Evolutionary conservation across 2,888 invertebrate species (phyloP).

Genomic region (Arge pagana): DNA sequence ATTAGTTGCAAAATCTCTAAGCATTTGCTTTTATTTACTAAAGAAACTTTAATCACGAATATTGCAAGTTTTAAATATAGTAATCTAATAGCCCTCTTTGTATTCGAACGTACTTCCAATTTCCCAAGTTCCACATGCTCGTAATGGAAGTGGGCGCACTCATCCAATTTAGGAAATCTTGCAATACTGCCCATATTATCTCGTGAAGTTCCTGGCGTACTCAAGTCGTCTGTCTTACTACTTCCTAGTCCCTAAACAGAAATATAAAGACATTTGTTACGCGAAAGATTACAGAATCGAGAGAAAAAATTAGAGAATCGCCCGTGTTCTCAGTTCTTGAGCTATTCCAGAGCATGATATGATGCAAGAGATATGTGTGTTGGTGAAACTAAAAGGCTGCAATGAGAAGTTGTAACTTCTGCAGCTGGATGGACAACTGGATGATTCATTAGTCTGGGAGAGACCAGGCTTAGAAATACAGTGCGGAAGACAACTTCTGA

Average conservation of each 20-base stretch:
- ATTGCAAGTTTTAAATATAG: too few species aligned
- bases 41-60: too few species aligned
- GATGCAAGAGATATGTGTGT: too few species aligned
- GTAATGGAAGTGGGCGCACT: conserved; percentile 98
- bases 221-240: conserved; percentile 48
- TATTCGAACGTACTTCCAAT: conserved; percentile 61
- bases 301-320: too few species aligned
- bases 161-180: conserved; percentile 84
- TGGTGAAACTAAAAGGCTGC: too few species aligned
- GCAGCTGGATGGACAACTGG: conserved; percentile 4
- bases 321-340: too few species aligned
- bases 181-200: conserved; percentile 54
- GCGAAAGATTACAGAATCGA: too few species aligned
- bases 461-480: not conserved
- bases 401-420: too few species aligned
- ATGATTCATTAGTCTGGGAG: conserved; percentile 11
- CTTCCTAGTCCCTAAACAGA: conserved; percentile 46
- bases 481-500: conserved; percentile 9
- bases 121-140: conserved; percentile 90
- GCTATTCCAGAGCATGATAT: too few species aligned
- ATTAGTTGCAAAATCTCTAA: too few species aligned
- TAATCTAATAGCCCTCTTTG: too few species aligned
- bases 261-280: conserved; percentile 4
- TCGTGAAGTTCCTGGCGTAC: conserved; percentile 49
- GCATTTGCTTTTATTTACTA: too few species aligned